Evolutionary conservation across 2,888 invertebrate species (phyloP), one percentile per base, ranked within the genome.

Genomic region (Druceiella hillmani): DNA sequence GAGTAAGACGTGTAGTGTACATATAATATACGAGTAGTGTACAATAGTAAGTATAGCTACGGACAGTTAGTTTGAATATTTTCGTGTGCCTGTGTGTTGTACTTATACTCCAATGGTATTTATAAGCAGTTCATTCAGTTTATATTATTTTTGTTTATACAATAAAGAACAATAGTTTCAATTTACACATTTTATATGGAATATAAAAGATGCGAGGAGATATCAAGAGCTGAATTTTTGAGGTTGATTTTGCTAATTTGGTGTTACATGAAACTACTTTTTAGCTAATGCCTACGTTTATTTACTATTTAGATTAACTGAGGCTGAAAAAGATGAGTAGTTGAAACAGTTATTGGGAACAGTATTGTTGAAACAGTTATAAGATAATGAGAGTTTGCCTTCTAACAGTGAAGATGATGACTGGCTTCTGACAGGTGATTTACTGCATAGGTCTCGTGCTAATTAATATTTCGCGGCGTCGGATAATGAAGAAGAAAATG

Each of bases 91-190:
- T n/a, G 26, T 26, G 26, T 26, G 4, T 26, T 26, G 26, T 26
- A 9, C 12, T 26, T 26, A 6, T 26, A 26, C 12, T 26, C 12
- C 26, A 26, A 26, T 9, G 26, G 26, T n/a, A 26, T 12, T 26
- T 26, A 26, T 26, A 26, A 26, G n/a, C 26, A 26, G 26, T 26
- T 26, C 12, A 26, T 26, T 26, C n/a, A 26, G n/a, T n/a, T n/a
- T n/a, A n/a, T n/a, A n/a, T n/a, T n/a, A n/a, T n/a, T n/a, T n/a
- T n/a, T n/a, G n/a, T n/a, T n/a, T n/a, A n/a, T n/a, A n/a, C n/a
- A n/a, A n/a, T n/a, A n/a, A n/a, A n/a, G 26, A 12, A 26, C 26
- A 26, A 26, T n/a, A n/a, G 26, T 26, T 26, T 26, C 26, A 26
- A 26, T 26, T 26, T 26, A 26, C 26, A 5, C 26, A 26, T 26